Percentiles rank a stretch among this genome's conserved stretches.
phyloP scores from a whole-genome alignment of 2,113 vertebrate genomes.

The Myodes glareolus region DNA sequence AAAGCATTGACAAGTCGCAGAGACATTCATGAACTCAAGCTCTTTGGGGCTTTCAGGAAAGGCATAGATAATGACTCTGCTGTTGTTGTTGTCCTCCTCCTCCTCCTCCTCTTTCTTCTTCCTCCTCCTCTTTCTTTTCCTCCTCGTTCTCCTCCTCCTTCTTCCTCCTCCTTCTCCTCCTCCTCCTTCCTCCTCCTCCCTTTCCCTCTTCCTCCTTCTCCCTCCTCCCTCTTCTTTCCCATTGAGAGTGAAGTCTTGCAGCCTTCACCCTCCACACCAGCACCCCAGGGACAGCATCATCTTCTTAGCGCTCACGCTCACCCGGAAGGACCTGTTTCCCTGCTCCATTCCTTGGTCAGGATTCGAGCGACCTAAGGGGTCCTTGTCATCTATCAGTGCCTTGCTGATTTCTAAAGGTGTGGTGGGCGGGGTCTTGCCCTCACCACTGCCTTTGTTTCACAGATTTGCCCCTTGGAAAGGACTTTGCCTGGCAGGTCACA shows the following conservation, averaged over 20 bases:
- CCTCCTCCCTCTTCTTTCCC: not conserved
- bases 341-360: not conserved
- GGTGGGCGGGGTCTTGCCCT: not conserved
- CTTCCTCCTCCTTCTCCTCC: no score
- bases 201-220: not conserved
- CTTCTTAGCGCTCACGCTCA: not conserved
- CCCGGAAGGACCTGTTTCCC: not conserved
- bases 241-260: not conserved
- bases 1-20: not conserved
- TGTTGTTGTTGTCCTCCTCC: not conserved
- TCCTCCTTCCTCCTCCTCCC: no score
- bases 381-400: not conserved
- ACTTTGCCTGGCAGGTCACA: no score
- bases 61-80: no score
- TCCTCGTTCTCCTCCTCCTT: no score
- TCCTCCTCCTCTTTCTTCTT: no score
- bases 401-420: not conserved
- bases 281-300: accelerated
- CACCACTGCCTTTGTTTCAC: not conserved
- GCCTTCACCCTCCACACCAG: not conserved
- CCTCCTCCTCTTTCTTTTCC: no score
- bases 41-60: not conserved
- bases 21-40: not conserved
- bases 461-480: not conserved
- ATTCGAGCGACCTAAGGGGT: not conserved